Conservation (phyloP, 2,797 vertebrate genomes). For the Enteromius afrohamiltoni region DNA sequence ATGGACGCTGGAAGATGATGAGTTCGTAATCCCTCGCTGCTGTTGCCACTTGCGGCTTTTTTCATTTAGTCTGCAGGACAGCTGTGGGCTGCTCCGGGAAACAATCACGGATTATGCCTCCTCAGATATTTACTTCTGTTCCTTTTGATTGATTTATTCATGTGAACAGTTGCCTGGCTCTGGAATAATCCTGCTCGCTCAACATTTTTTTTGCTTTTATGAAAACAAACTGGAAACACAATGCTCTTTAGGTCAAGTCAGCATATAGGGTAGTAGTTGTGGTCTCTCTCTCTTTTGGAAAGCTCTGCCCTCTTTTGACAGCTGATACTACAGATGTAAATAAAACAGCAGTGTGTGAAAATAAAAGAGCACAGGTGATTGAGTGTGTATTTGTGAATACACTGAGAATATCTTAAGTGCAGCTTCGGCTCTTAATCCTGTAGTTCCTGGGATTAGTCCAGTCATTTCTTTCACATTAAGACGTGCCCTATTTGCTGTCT, state of each 20-base stretch:
- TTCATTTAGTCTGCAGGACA: slow-evolving; percentile 75
- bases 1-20: slow-evolving; percentile 68
- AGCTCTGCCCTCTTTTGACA: not conserved
- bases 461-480: not conserved
- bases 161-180: slow-evolving; percentile 54
- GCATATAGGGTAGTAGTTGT: not conserved
- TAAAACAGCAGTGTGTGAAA: not conserved
- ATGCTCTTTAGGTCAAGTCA: not conserved
- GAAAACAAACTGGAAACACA: not conserved
- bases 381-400: not conserved
- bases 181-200: slow-evolving; percentile 74
- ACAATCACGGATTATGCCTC: slow-evolving; percentile 85
- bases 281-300: not conserved
- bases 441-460: slow-evolving; percentile 13
- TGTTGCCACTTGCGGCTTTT: slow-evolving; percentile 30
- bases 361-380: not conserved
- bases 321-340: not conserved
- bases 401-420: not conserved
- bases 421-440: slow-evolving; percentile 21
- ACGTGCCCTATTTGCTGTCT: not conserved
- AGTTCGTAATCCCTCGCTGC: slow-evolving; percentile 67
- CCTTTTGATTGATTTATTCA: slow-evolving; percentile 59
- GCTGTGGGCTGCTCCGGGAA: slow-evolving; percentile 73
- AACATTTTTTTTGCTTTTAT: slow-evolving; percentile 54
- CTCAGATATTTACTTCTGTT: slow-evolving; percentile 57